Evolutionary conservation across 2,888 invertebrate species (phyloP), one percentile per base, ranked within the genome.

Genomic region (Lasioglossum leucozonium): DNA sequence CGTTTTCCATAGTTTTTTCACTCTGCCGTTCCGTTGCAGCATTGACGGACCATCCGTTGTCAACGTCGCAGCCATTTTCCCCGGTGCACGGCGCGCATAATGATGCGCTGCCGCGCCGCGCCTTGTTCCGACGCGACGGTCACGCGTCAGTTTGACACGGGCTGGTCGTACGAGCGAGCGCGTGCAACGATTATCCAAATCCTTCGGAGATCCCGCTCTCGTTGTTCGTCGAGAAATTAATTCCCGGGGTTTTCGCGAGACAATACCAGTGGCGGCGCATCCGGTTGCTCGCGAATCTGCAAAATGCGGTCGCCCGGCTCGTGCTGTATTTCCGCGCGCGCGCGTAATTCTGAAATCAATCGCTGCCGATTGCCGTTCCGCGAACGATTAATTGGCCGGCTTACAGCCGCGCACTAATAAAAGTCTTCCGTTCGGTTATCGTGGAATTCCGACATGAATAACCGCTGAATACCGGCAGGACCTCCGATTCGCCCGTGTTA

Each of bases 71-170:
- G 47, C 44, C n/a, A 40, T 22, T 71, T 69, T 16, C 4, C 37
- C 5, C 8, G 10, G 44, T 26, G 72, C 72, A 71, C 77, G 79
- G 75, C 75, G 47, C 76, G 77, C 55, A 37, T 82, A 67, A 79
- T 86, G 84, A 81, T 58, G 67, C 75, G 30, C 34, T 51, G 26
- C n/a, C n/a, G n/a, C n/a, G n/a, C n/a, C n/a, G n/a, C n/a, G n/a
- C n/a, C n/a, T 51, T 16, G 77, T 55, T 85, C 81, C 79, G 76
- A 82, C 86, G 55, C 79, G 76, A 82, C 86, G 55, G 47, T 42
- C 81, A 77, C 71, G 58, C 34, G 76, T 75, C 72, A 26, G 18
- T 69, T 37, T n/a, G 69, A 18, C 47, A 18, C 58, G 22, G 22
- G 30, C 18, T 40, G n/a, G 30, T 18, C 26, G 44, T 13, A 8